These are phyloP conservation scores for Turnix velox DNA, from an alignment of 2,113 vertebrate genomes.

Conservation along the genomic window DNA sequence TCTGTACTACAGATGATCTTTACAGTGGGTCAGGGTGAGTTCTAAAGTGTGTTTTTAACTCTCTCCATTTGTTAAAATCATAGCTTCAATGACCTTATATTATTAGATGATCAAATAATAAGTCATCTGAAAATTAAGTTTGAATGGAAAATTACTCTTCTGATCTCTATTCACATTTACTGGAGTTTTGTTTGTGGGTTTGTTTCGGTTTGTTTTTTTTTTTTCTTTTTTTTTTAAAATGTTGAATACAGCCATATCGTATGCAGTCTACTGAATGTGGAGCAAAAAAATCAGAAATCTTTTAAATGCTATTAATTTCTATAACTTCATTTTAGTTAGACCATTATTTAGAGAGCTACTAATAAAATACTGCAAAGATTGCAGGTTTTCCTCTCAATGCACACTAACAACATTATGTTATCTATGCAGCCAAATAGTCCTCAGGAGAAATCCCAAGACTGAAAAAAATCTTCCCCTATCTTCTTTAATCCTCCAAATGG, in stretches of 20 bases:
- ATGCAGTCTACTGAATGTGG: neutral
- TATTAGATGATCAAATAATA: neutral
- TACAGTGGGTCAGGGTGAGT: neutral
- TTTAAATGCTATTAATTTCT: neutral
- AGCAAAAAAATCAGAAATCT: neutral
- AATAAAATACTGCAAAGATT: neutral
- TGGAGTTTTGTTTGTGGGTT: no score
- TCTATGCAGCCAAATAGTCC: neutral
- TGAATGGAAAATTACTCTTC: neutral
- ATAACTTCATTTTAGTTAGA: neutral
- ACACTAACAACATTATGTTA: neutral
- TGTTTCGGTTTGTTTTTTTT: neutral
- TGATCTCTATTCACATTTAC: neutral
- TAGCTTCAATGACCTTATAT: neutral
- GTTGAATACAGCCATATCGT: neutral
- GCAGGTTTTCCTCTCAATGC: neutral
- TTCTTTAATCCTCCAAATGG: conserved; percentile 11
- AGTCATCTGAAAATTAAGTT: neutral
- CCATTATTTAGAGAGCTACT: neutral
- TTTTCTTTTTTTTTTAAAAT: neutral
- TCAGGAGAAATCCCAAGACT: neutral
- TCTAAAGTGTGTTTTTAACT: neutral
- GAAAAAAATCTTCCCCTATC: neutral
- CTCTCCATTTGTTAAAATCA: neutral
- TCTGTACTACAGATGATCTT: neutral